A percentile compares a stretch with the other conserved stretches of the same genome.
Evolutionary conservation across 2,113 vertebrate species (phyloP).

Genomic region (Cyphomyrus discorhynchus): DNA sequence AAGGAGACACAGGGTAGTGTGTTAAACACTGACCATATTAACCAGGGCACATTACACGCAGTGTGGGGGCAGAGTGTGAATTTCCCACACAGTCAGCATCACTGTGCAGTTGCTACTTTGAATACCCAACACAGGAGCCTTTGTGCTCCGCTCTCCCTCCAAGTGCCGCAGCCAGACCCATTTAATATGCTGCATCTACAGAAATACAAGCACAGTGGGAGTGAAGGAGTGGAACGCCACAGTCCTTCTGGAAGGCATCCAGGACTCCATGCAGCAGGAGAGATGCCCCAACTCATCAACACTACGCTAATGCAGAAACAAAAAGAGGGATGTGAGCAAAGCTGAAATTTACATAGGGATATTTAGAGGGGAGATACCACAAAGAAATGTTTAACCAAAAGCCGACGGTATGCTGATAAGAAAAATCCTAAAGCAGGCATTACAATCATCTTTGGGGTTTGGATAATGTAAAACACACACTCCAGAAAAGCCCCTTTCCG

Average conservation of each 20-base stretch:
- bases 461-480: background rate
- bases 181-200: background rate
- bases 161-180: background rate
- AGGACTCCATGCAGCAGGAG: background rate
- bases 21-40: background rate
- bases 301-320: background rate
- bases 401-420: background rate
- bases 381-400: background rate
- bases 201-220: background rate
- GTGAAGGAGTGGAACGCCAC: background rate
- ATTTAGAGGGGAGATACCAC: background rate
- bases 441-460: background rate
- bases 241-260: background rate
- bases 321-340: background rate
- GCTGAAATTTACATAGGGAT: background rate
- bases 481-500: background rate
- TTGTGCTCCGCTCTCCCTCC: background rate
- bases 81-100: background rate
- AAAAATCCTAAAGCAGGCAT: background rate
- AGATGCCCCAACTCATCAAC: background rate
- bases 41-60: background rate
- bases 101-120: background rate
- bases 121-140: background rate
- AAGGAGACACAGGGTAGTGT: background rate
- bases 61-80: background rate